phyloP scores from a whole-genome alignment of 1,140 invertebrate genomes.

The Habropoda laboriosa region DNA sequence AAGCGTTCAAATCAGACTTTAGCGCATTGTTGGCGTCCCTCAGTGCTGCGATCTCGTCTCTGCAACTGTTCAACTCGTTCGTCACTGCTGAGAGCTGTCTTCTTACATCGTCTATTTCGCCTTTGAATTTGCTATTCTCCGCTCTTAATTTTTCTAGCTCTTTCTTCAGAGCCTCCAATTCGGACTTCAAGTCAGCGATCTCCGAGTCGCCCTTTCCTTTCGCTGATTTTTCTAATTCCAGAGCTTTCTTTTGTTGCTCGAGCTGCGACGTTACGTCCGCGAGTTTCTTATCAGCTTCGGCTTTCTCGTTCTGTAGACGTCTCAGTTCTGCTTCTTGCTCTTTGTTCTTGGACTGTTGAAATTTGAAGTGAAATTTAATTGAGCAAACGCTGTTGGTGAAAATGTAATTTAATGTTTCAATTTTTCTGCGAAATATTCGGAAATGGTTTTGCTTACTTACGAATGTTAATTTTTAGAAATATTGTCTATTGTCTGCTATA shows the following conservation, averaged over 20 bases:
- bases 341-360: conserved; percentile 23
- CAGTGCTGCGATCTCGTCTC: conserved; percentile 48
- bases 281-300: conserved; percentile 28
- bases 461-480: no score
- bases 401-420: no score
- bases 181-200: conserved; percentile 38
- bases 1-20: neutral
- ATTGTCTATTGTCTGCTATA: no score
- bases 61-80: conserved; percentile 34
- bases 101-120: conserved; percentile 10
- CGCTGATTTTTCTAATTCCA: conserved; percentile 36
- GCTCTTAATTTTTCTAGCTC: conserved; percentile 58
- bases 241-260: conserved; percentile 12
- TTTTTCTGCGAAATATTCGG: no score
- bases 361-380: neutral
- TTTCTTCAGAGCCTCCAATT: conserved; percentile 54
- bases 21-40: conserved; percentile 42
- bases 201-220: conserved; percentile 37
- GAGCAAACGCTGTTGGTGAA: no score
- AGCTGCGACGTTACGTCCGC: conserved; percentile 33
- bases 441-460: no score
- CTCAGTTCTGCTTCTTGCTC: conserved; percentile 46
- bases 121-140: conserved; percentile 49
- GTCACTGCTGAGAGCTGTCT: conserved; percentile 20
- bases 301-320: conserved; percentile 35